Evolutionary conservation across 2,113 vertebrate genomes (phyloP).

Genomic region (Sphyrna mokarran): DNA sequence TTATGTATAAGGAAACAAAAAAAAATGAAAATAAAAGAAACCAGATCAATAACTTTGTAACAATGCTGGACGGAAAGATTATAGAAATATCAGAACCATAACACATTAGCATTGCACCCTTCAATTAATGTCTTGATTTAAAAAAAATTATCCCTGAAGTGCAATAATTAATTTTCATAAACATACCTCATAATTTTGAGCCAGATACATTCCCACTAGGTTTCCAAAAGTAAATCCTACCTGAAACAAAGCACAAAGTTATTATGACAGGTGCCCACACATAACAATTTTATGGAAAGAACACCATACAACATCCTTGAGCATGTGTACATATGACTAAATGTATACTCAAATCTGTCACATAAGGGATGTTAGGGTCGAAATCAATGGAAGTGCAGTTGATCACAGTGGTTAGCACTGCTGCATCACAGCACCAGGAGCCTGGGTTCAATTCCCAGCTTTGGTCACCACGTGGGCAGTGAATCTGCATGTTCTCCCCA

Average conservation of each 20-base stretch:
- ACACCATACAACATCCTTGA: neutral
- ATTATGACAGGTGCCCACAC: neutral
- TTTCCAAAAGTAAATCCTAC: conserved; percentile 91
- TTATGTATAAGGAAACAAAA: neutral
- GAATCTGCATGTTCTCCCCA: too few relatives aligned
- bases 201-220: conserved; percentile 91
- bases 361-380: neutral
- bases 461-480: too few relatives aligned
- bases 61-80: neutral
- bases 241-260: conserved; percentile 52
- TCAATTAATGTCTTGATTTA: neutral
- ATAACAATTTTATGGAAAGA: neutral
- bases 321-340: neutral
- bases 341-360: neutral
- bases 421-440: too few relatives aligned
- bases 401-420: too few relatives aligned
- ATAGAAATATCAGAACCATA: neutral
- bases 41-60: neutral
- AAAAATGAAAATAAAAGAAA: neutral
- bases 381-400: neutral
- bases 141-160: neutral
- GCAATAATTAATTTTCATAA: neutral
- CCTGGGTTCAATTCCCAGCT: too few relatives aligned
- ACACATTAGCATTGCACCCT: neutral
- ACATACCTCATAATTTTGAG: conserved; percentile 90